Evolutionary conservation across 2,888 invertebrate genomes (phyloP), one percentile per base, ranked within the genome.

Genomic region (Piscicola geometra): DNA sequence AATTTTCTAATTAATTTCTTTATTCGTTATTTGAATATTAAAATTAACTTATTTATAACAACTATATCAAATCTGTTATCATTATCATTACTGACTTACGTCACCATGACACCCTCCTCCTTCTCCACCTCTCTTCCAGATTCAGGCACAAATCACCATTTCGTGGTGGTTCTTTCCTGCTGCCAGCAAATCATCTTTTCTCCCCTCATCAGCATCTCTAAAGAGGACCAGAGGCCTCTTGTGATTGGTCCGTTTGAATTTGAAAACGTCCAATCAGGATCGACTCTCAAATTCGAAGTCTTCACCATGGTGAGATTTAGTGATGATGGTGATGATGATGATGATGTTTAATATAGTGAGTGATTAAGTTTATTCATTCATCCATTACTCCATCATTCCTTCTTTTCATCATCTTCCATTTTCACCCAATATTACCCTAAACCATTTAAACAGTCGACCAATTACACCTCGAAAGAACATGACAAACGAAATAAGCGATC

Each of bases 201-300:
- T 56, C 60, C 60, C 25, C 60, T 56, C n/a, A 5, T 56, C 60
- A 56, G 15, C 25, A n/a, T 25, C n/a, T 9, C 25, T n/a, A 56
- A 56, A 21, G 60, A n/a, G n/a, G 60, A 25, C 25, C 15, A 5
- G n/a, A 56, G 60, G 15, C n/a, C n/a, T 9, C 21, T 25, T 15
- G 15, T 56, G n/a, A 56, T 25, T 56, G 60, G 60, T 56, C 60
- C 60, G 25, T 56, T 56, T 56, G 60, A 15, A 21, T 56, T 56
- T 56, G 60, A 56, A 56, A 56, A 56, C 60, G 3, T 56, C 60
- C 60, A 56, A 56, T 56, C 60, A 56, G 60, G n/a, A 25, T 56
- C 60, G 15, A 56, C 60, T 15, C 60, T 56, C 60, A 56, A 56
- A n/a, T 56, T 56, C n/a, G 60, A 56, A 56, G 25, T 56, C 5